phyloP scores from a whole-genome alignment of 2,797 vertebrate species.

The Halcyon leucocephala region DNA sequence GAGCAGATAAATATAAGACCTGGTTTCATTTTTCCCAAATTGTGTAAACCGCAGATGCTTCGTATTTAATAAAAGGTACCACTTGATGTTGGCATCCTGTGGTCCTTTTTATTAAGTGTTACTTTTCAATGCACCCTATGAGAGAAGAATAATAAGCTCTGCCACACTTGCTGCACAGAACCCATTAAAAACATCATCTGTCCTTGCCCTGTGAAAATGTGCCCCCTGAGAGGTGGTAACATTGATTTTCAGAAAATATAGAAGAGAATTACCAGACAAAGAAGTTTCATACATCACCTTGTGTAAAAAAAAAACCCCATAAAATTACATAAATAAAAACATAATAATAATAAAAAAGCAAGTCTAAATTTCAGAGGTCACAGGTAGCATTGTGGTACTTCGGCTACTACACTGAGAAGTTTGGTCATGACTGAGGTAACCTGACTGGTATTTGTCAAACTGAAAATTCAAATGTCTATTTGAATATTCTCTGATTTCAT shows the following conservation, averaged over 20 bases:
- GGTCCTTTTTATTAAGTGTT: slow-evolving; percentile 62
- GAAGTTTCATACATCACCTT: neutral
- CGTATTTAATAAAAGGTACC: slow-evolving; percentile 27
- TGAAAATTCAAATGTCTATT: neutral
- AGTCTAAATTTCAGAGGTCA: neutral
- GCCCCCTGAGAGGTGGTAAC: neutral
- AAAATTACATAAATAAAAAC: neutral
- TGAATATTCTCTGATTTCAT: neutral
- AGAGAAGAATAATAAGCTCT: slow-evolving; percentile 46
- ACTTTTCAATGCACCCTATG: slow-evolving; percentile 8
- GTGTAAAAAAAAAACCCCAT: neutral
- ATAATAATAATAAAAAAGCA: neutral
- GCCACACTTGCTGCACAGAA: slow-evolving; percentile 29
- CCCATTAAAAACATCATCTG: slow-evolving; percentile 44
- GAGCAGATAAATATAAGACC: neutral
- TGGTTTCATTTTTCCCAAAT: neutral
- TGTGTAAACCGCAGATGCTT: neutral
- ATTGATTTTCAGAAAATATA: slow-evolving; percentile 35
- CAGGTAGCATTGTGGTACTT: neutral
- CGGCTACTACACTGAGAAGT: neutral
- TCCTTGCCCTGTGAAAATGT: slow-evolving; percentile 18
- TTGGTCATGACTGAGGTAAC: neutral
- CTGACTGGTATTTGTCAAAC: neutral
- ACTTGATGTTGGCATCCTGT: slow-evolving; percentile 26
- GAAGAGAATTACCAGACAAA: neutral